Evolutionary conservation across 2,888 invertebrate species (phyloP), one percentile per base, ranked within the genome.

Genomic region (Cryptocephalus moraei): DNA sequence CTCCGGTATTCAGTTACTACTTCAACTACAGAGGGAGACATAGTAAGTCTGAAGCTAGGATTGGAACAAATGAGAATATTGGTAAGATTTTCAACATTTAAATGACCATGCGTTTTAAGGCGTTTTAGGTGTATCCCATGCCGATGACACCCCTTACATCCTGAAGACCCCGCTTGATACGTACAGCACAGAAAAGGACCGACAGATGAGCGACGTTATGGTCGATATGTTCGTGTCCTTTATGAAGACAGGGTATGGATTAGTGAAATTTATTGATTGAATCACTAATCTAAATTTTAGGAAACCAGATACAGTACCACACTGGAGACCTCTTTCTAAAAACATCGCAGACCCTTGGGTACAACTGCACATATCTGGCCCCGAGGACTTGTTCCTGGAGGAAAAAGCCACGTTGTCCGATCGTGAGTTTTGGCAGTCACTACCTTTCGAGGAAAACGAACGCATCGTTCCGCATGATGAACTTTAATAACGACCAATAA

Each of bases 1-100:
- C 78, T 51, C 79, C 84, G 0, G 76, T 81, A 3, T 82, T 79
- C 68, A 72, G 78, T 49, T 85, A 84, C 62, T 72, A 77, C n/a
- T 86, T 80, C 62, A 68, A 75, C 4, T 81, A 77, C 66, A 74
- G 79, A 43, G 79, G 79, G 0, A 66, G 68, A n/a, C 61, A 66
- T 47, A 84, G 84, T 57, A 62, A 79, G 10, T 77, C 79, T 2
- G 71, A 77, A 44, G n/a, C 36, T 4, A 34, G 13, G 9, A 42
- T 8, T 31, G 10, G 14, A 11, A 44, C 41, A n/a, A 41, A 41
- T 1, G 45, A 45, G n/a, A 42, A 48, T 45, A 39, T 33, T 13
- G 40, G 14, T 32, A 2, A 13, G 45, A 34, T 33, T 32, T 33
- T 33, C 31, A 12, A 10, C 32, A 39, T 48, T 47, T 44, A 22